These are phyloP conservation scores for Lates japonicus DNA, from an alignment of 2,797 vertebrate species.

Conservation along the genomic window DNA sequence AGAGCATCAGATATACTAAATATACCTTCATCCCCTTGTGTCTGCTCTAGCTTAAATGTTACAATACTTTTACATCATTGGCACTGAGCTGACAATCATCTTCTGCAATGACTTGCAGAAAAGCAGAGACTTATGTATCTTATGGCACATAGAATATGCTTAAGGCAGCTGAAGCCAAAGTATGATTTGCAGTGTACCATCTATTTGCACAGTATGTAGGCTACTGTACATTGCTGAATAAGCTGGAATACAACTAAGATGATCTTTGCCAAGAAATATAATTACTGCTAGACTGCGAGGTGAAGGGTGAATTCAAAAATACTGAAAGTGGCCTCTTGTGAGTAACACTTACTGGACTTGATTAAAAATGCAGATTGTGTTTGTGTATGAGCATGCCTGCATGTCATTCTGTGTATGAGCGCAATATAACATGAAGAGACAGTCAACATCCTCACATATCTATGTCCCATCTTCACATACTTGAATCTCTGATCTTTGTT, in stretches of 20 bases:
- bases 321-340: slow-evolving; percentile 8
- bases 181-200: background rate
- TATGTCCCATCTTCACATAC: too few species aligned
- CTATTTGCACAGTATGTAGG: background rate
- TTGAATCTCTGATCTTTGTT: slow-evolving; percentile 11
- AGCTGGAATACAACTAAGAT: background rate
- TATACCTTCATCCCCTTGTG: slow-evolving; percentile 49
- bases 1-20: slow-evolving; percentile 67
- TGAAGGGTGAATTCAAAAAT: slow-evolving; percentile 2
- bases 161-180: slow-evolving; percentile 17
- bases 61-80: slow-evolving; percentile 47
- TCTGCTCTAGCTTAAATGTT: slow-evolving; percentile 59
- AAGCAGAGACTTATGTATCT: slow-evolving; percentile 29
- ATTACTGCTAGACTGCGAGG: background rate
- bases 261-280: slow-evolving; percentile 18
- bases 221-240: slow-evolving; percentile 1
- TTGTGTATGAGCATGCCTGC: background rate
- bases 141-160: slow-evolving; percentile 14
- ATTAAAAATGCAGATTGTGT: slow-evolving; percentile 23
- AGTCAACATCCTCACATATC: background rate
- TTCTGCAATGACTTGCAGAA: slow-evolving; percentile 48
- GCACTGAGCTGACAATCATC: slow-evolving; percentile 39
- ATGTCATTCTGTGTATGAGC: slow-evolving; percentile 9
- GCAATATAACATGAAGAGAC: background rate
- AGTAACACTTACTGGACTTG: background rate